These are phyloP conservation scores for Trematomus bernacchii DNA, from an alignment of 2,797 vertebrate species.

Conservation along the genomic window DNA sequence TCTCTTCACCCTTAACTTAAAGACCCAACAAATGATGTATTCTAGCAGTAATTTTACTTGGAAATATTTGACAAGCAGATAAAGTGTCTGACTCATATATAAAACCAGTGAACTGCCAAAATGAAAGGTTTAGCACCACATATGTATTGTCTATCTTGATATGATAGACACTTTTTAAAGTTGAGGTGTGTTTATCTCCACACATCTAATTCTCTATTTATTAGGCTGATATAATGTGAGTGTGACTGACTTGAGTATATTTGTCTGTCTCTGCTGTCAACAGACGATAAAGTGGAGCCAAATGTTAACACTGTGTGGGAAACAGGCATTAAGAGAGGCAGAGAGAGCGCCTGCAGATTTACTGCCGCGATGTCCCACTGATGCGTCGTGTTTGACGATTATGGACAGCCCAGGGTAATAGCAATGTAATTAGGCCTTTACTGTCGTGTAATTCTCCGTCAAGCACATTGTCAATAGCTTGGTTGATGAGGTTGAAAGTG, in stretches of 20 bases:
- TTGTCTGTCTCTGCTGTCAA: constrained; percentile 37
- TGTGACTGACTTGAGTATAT: constrained; percentile 27
- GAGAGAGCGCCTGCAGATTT: constrained; percentile 73
- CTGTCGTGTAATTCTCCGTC: constrained; percentile 85
- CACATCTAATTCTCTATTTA: constrained; percentile 8
- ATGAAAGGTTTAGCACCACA: background rate
- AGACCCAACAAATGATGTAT: too few relatives aligned
- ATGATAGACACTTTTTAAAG: background rate
- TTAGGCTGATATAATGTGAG: constrained; percentile 14
- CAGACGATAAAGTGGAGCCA: constrained; percentile 65
- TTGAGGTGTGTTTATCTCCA: constrained; percentile 9
- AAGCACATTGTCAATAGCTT: constrained; percentile 85
- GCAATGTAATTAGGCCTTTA: constrained; percentile 86
- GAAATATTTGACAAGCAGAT: background rate
- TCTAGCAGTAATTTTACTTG: background rate
- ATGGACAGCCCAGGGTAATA: constrained; percentile 83
- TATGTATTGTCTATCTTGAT: background rate
- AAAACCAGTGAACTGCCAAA: background rate
- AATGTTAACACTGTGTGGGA: constrained; percentile 67
- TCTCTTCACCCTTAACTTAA: background rate
- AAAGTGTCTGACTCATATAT: background rate
- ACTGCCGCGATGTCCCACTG: constrained; percentile 73
- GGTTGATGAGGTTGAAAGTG: constrained; percentile 83
- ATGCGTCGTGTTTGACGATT: constrained; percentile 80
- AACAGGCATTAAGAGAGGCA: constrained; percentile 67